These are phyloP conservation scores for Aphelenchoides avenae DNA, from an alignment of 1,140 invertebrate species.

Conservation along the genomic window DNA sequence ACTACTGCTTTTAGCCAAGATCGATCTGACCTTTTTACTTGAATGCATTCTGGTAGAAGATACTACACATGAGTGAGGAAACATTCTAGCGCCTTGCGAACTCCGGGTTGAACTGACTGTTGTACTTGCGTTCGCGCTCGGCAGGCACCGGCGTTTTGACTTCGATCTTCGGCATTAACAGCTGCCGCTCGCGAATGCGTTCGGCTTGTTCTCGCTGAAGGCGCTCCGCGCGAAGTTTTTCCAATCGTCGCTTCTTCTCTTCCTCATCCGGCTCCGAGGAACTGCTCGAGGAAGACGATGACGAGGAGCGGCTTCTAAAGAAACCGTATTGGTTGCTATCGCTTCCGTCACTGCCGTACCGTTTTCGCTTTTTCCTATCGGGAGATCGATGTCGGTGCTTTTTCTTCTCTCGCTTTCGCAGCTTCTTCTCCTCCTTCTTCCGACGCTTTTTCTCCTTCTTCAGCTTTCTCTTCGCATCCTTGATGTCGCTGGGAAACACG, in stretches of 20 bases:
- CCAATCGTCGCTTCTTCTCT: slow-evolving; percentile 63
- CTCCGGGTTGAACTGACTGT: slow-evolving; percentile 86
- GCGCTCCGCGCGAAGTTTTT: slow-evolving; percentile 68
- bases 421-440: slow-evolving; percentile 55
- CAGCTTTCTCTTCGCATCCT: slow-evolving; percentile 9
- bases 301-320: background rate
- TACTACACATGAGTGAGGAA: too few relatives aligned
- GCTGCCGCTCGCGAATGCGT: slow-evolving; percentile 60
- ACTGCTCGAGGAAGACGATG: background rate
- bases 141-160: slow-evolving; percentile 16
- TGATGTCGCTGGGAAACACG: background rate
- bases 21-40: too few relatives aligned
- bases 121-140: slow-evolving; percentile 69
- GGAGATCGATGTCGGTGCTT: too few relatives aligned
- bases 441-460: slow-evolving; percentile 44
- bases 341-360: slow-evolving; percentile 25
- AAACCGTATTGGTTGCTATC: background rate
- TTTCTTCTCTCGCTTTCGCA: slow-evolving; percentile 13
- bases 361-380: slow-evolving; percentile 3
- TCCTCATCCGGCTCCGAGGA: slow-evolving; percentile 10
- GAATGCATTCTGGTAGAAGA: too few relatives aligned
- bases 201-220: slow-evolving; percentile 66
- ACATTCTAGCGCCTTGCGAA: slow-evolving; percentile 68
- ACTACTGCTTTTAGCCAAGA: too few relatives aligned
- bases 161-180: slow-evolving; percentile 10